Conservation (phyloP, 2,888 invertebrate species). For the Synanthedon formicaeformis region DNA sequence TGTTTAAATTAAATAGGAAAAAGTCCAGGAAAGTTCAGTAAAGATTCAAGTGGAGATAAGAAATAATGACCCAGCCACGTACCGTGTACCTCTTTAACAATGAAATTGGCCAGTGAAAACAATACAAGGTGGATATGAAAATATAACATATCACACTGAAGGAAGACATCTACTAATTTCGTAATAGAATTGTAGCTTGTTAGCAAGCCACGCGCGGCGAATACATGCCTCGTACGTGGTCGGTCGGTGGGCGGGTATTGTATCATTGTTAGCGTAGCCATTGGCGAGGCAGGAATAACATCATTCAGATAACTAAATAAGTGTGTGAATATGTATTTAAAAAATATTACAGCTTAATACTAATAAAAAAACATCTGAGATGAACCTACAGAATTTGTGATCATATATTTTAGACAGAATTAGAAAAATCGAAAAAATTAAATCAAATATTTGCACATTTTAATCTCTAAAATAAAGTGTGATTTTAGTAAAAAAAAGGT, state of each 20-base stretch:
- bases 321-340: no score
- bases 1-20: no score
- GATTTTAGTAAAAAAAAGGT: no score
- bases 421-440: no score
- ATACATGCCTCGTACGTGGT: slow-evolving; percentile 50
- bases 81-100: neutral
- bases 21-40: no score
- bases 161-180: slow-evolving; percentile 49
- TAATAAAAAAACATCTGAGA: no score
- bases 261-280: slow-evolving; percentile 21
- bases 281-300: neutral
- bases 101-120: neutral
- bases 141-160: neutral
- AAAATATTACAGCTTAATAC: no score
- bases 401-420: no score
- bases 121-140: neutral
- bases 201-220: slow-evolving; percentile 49
- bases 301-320: neutral
- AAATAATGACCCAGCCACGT: neutral
- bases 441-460: no score
- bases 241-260: slow-evolving; percentile 9
- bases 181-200: slow-evolving; percentile 63
- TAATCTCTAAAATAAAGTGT: no score
- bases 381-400: no score
- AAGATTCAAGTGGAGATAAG: no score